phyloP scores from a whole-genome alignment of 2,797 vertebrate species.

The Crossoptilon crossoptilon region DNA sequence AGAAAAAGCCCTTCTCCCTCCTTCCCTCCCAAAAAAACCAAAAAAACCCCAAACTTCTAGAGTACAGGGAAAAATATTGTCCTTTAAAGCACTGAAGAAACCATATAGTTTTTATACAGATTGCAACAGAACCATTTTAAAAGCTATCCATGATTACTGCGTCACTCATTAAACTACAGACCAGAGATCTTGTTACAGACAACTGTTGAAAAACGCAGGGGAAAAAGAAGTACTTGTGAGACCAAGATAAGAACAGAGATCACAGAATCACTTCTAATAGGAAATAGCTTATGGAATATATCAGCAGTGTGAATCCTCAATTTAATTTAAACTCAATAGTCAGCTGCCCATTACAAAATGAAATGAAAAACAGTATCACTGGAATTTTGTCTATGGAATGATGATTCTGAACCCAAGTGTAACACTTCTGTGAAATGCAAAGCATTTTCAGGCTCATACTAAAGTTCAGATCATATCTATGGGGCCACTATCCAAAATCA shows the following conservation, averaged over 20 bases:
- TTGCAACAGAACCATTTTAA: neutral
- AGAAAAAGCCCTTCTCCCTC: neutral
- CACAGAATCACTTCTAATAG: neutral
- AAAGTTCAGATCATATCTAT: neutral
- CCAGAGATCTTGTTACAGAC: neutral
- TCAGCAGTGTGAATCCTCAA: neutral
- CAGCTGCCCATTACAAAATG: neutral
- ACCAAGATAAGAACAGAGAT: neutral
- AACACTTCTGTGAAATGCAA: neutral
- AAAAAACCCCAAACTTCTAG: neutral
- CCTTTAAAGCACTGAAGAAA: neutral
- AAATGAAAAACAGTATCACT: neutral
- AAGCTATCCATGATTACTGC: neutral
- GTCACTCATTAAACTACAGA: neutral
- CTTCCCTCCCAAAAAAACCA: no score
- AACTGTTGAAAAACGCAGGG: neutral
- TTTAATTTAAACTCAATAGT: neutral
- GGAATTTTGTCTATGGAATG: neutral
- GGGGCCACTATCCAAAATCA: neutral
- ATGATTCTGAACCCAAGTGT: neutral
- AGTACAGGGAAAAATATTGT: neutral
- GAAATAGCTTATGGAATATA: neutral
- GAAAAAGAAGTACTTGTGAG: neutral
- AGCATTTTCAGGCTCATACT: neutral
- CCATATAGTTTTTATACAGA: neutral